These are phyloP conservation scores for Pygoscelis antarcticus DNA, from an alignment of 2,113 vertebrate genomes.

Conservation along the genomic window DNA sequence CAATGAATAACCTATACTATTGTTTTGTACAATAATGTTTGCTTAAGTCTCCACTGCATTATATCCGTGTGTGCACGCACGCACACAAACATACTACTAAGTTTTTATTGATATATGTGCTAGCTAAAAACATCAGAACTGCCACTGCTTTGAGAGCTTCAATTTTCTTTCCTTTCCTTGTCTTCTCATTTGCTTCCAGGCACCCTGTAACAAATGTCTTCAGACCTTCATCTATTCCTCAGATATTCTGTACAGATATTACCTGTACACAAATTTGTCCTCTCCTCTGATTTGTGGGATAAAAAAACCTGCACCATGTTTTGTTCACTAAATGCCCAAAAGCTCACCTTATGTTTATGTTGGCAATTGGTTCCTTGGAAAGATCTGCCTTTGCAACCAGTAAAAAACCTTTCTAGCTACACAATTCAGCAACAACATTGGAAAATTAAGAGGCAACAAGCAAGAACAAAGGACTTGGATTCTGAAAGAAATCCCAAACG, in stretches of 20 bases:
- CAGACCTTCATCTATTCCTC: background rate
- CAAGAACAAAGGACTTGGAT: background rate
- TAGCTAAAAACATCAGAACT: background rate
- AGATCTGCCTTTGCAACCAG: background rate
- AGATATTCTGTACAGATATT: background rate
- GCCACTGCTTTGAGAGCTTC: background rate
- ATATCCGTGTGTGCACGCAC: background rate
- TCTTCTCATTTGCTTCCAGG: background rate
- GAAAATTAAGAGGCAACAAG: background rate
- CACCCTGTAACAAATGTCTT: background rate
- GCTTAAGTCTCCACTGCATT: background rate
- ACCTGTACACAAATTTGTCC: background rate
- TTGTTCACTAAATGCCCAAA: background rate
- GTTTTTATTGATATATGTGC: background rate
- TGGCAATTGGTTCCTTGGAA: background rate
- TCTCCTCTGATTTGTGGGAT: background rate
- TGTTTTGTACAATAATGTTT: background rate
- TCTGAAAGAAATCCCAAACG: background rate
- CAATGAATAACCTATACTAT: background rate
- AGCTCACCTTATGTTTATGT: background rate
- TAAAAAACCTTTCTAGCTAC: background rate
- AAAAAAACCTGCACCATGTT: fast-evolving
- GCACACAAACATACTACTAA: background rate
- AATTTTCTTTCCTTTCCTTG: background rate
- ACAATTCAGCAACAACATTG: background rate